A percentile compares a stretch with the other conserved stretches of the same genome.
These are phyloP conservation scores for Lutraria rhynchaena DNA, from an alignment of 1,140 invertebrate species.

Conservation along the genomic window DNA sequence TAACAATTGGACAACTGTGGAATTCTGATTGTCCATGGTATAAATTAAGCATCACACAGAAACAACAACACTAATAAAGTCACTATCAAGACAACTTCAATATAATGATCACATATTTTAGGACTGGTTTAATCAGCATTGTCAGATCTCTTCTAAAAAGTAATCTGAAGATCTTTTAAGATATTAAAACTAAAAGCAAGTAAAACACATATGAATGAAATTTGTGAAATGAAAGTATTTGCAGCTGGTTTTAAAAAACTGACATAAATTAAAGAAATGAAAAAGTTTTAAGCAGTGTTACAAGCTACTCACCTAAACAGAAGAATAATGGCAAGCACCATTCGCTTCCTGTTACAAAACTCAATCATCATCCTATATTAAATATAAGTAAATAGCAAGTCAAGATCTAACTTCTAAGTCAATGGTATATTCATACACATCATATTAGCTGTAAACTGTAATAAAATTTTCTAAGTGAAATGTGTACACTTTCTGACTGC, in stretches of 20 bases:
- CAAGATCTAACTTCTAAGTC: too few species aligned
- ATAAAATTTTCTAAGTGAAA: too few species aligned
- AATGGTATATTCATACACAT: too few species aligned
- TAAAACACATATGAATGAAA: neutral
- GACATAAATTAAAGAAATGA: neutral
- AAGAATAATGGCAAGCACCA: conserved; percentile 52
- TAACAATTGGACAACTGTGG: neutral
- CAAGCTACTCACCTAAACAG: conserved; percentile 33
- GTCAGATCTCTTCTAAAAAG: neutral
- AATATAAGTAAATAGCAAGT: too few species aligned
- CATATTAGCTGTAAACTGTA: too few species aligned
- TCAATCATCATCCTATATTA: conserved; percentile 51
- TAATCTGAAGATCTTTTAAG: neutral
- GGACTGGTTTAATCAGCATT: neutral
- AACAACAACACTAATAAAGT: neutral
- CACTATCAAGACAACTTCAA: neutral
- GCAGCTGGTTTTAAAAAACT: too few species aligned
- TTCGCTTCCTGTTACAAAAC: conserved; percentile 54
- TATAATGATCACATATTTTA: too few species aligned
- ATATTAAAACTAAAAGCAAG: neutral
- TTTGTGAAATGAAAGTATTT: neutral
- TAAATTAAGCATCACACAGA: neutral
- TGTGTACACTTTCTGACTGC: too few species aligned
- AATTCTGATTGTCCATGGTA: neutral
- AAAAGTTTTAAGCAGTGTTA: neutral